Base-by-base conservation (phyloP, 2,113 vertebrate species). In the Caranx melampygus region DNA sequence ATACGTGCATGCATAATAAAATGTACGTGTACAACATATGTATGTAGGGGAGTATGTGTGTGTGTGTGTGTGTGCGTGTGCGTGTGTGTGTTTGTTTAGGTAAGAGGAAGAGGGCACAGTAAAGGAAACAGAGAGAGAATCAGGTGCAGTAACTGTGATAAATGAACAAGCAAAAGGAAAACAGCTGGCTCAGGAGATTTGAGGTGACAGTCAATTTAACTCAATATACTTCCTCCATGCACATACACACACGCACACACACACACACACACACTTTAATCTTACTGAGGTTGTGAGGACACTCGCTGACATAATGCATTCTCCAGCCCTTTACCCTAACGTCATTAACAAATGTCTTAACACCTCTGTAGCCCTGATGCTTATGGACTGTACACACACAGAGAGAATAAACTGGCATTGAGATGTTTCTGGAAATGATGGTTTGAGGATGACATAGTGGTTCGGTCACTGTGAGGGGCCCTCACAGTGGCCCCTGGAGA, bases 131-230 rank as follows among this genome's bases (percentile, higher is more conserved):
- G 21, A 18, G 20, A 47, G 40, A 15, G 40, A 15, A 47, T 47
- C 45, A 54, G 52, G 45, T 45, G 60, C 52, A 47, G 57, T 66
- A 77, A 83, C 21, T 54, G 72, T 78, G 79, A 88, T 67, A 21
- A 67, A 85, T 88, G 72, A 70, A 72, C 15, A 64, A 77, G 67
- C 71, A 49, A 62, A 62, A 82, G 63, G 73, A 74, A 75, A 81
- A 72, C 55, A 49, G 72, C 74, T 82, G 51, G 83, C 86, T 47
- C 45, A 15, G 55, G 71, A 76, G 78, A 88, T 79, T 82, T 73
- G 65, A 76, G 75, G 72, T 84, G 84, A 88, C 68, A 78, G 60
- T 61, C 73, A 82, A 87, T 91, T 79, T 82, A 80, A 79, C 72
- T 87, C 75, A 76, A 71, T 82, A 58, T 68, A 79, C 47, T 16